Evolutionary conservation across 1,140 invertebrate species (phyloP).

Genomic region (Bombus picipes): DNA sequence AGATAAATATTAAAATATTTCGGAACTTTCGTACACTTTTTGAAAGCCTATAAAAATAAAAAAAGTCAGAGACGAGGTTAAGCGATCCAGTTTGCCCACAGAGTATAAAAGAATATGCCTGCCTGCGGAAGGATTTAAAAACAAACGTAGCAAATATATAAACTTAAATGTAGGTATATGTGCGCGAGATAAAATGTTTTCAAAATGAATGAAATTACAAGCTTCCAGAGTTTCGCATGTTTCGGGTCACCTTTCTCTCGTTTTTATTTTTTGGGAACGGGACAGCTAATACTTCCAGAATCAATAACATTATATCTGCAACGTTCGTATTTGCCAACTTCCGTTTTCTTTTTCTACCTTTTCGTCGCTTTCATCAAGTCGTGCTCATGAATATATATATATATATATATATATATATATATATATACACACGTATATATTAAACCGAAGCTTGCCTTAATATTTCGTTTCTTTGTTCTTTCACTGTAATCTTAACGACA

Average conservation of each 20-base stretch:
- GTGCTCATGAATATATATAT: background rate
- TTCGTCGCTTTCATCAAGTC: background rate
- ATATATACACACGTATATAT: background rate
- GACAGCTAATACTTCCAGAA: constrained; percentile 41
- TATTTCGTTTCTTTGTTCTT: background rate
- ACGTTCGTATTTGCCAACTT: constrained; percentile 47
- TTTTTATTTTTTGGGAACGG: background rate
- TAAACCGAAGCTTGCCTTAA: background rate
- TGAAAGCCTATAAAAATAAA: too few relatives aligned
- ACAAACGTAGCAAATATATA: too few relatives aligned
- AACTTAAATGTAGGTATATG: too few relatives aligned
- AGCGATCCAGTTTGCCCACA: too few relatives aligned
- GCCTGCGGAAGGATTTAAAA: too few relatives aligned
- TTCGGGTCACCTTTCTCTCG: background rate
- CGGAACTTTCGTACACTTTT: too few relatives aligned
- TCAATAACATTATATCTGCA: constrained; percentile 57
- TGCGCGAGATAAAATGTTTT: too few relatives aligned
- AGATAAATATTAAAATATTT: too few relatives aligned
- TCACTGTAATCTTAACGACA: background rate
- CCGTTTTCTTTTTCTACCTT: constrained; percentile 13
- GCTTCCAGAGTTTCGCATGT: background rate
- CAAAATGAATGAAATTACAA: background rate
- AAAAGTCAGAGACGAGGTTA: too few relatives aligned
- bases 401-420: too few relatives aligned
- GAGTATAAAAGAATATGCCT: too few relatives aligned